Evolutionary conservation across 2,113 vertebrate species (phyloP), one percentile per base, ranked within the genome.

Genomic region (Galbula dea): DNA sequence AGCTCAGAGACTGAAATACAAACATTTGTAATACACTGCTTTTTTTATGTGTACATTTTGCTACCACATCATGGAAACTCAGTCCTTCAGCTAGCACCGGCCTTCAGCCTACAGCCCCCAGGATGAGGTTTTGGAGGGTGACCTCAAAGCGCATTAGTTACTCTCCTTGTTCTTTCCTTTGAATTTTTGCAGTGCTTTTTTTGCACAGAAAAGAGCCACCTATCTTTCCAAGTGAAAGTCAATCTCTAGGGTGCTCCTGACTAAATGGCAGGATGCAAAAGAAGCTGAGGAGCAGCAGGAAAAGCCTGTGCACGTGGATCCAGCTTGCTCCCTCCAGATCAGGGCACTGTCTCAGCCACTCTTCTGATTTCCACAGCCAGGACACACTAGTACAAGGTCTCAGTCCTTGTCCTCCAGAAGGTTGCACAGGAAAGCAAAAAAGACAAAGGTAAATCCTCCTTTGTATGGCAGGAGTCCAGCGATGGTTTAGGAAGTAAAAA

Each of bases 291-390:
- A 83, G 6, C 61, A 55, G 27, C 43, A 90, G 52, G 30, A 87
- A 84, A 79, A 75, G 4, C 21, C 45, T 46, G 13, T 0, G 0
- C 0, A 3, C 1, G 4, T 0, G 0, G 45, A 74, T 54, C 26
- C 49, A 69, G 41, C 54, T 89, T 23, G 8, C 6, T 12, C 23
- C 10, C 65, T 49, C 26, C 4, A 1, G 12, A 66, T 9, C 1
- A 0, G 8, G 17, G 63, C 16, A 82, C 13, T 32, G 8, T 26
- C 22, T 62, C 30, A 11, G 16, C 2, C 17, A 29, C 18, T 66
- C 29, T 63, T 43, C 37, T 4, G 4, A 84, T 73, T 78, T 36
- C 24, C 48, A 12, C 1, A 3, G 43, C 36, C 36, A 84, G 19
- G 36, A 43, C 10, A 15, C 1, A 3, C 26, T 15, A 71, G 26